These are phyloP conservation scores for Danio kyathit DNA, from an alignment of 2,797 vertebrate genomes.

Conservation along the genomic window DNA sequence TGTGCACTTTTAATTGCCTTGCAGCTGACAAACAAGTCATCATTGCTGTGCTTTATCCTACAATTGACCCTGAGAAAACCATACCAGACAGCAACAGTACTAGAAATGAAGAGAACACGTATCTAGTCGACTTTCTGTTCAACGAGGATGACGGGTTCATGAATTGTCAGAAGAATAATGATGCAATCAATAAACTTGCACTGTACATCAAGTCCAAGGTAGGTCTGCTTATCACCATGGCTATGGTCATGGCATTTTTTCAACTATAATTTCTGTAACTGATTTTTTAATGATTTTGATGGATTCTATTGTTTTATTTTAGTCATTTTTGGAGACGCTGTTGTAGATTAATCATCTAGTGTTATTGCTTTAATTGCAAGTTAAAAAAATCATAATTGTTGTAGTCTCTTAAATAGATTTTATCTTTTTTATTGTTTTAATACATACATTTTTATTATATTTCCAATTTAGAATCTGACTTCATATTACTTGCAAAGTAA, in stretches of 20 bases:
- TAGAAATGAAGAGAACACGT: not conserved
- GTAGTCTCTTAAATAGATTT: not conserved
- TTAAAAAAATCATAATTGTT: not conserved
- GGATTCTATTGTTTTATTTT: no score
- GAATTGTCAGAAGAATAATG: not conserved
- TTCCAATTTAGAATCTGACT: not conserved
- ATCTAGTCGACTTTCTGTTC: conserved; percentile 43
- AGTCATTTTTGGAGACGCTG: not conserved
- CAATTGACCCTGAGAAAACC: not conserved
- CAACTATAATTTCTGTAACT: not conserved
- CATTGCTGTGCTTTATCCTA: conserved; percentile 46
- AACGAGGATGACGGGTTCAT: not conserved
- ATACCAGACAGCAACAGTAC: conserved; percentile 23
- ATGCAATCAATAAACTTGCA: not conserved
- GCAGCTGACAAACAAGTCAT: conserved; percentile 16
- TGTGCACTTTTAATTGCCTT: not conserved
- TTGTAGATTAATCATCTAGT: not conserved
- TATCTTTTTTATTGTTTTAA: not conserved
- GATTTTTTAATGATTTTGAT: not conserved
- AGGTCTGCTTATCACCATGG: not conserved
- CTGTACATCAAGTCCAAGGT: not conserved
- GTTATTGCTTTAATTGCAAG: not conserved
- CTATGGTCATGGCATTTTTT: not conserved
- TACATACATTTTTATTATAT: not conserved
- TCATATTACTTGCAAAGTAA: conserved; percentile 7